Percentiles rank a stretch among this genome's conserved stretches.
Conservation (phyloP, 2,888 invertebrate genomes). For the Agrotis ipsilon region DNA sequence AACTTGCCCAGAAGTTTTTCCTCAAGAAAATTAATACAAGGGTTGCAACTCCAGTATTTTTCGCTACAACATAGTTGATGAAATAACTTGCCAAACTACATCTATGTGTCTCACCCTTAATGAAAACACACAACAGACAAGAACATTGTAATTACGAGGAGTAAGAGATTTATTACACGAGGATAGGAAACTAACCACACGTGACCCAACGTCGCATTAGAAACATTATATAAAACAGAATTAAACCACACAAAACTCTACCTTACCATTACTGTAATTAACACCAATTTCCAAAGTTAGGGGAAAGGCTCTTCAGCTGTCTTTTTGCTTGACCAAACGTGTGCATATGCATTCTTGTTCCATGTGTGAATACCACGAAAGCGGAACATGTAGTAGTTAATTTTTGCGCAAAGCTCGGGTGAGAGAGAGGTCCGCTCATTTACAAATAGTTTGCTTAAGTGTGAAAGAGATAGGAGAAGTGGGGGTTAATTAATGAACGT, state of each 20-base stretch:
- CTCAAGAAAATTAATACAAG: slow-evolving; percentile 35
- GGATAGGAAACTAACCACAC: slow-evolving; percentile 89
- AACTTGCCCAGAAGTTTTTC: slow-evolving; percentile 38
- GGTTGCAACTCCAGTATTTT: slow-evolving; percentile 40
- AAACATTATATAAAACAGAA: slow-evolving; percentile 73
- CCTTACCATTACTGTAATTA: slow-evolving; percentile 83
- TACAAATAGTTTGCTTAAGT: slow-evolving; percentile 86
- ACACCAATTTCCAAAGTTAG: slow-evolving; percentile 77
- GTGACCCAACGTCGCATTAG: slow-evolving; percentile 79
- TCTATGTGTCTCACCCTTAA: slow-evolving; percentile 80
- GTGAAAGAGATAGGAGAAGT: slow-evolving; percentile 82
- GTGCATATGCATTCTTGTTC: slow-evolving; percentile 88
- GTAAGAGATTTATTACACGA: slow-evolving; percentile 89
- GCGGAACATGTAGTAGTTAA: slow-evolving; percentile 89
- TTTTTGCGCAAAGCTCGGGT: slow-evolving; percentile 91
- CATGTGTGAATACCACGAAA: slow-evolving; percentile 86
- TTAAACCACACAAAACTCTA: slow-evolving; percentile 77
- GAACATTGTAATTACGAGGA: slow-evolving; percentile 90
- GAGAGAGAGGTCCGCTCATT: slow-evolving; percentile 88
- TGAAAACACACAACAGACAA: slow-evolving; percentile 90
- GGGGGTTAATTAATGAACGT: slow-evolving; percentile 92
- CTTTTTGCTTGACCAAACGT: slow-evolving; percentile 68
- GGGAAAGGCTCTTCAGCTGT: slow-evolving; percentile 71
- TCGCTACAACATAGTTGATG: slow-evolving; percentile 46
- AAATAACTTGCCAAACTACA: slow-evolving; percentile 66